These are phyloP conservation scores for Paramormyrops hopkinsi DNA, from an alignment of 2,797 vertebrate species.

Conservation along the genomic window DNA sequence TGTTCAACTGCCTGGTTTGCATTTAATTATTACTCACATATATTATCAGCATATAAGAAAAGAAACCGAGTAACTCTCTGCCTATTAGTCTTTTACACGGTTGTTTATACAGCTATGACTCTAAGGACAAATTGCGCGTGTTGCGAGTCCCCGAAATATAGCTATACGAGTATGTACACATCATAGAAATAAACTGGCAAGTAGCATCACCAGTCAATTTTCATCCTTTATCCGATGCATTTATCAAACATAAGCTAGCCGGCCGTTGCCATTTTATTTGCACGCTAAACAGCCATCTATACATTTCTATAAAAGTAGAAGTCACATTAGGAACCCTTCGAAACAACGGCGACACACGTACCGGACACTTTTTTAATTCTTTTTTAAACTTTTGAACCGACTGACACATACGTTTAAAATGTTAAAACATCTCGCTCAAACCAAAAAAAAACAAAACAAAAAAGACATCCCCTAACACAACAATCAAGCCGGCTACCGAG, in stretches of 20 bases:
- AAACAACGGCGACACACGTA: background rate
- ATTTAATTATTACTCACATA: background rate
- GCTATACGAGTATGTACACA: background rate
- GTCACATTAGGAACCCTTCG: background rate
- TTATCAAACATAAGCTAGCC: background rate
- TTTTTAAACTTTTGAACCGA: background rate
- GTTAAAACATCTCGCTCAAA: background rate
- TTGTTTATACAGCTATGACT: background rate
- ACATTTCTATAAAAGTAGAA: background rate
- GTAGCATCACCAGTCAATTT: background rate
- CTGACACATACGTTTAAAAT: background rate
- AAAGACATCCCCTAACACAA: slow-evolving; percentile 23
- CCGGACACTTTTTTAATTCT: background rate
- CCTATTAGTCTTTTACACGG: background rate
- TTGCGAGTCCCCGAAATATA: background rate
- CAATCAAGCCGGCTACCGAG: background rate
- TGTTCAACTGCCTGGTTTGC: background rate
- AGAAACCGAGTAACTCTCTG: background rate
- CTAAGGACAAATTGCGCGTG: background rate
- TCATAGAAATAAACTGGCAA: background rate
- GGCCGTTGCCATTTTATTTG: background rate
- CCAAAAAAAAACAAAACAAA: slow-evolving; percentile 25
- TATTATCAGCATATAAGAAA: background rate
- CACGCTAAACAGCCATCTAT: background rate
- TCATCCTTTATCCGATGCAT: background rate